Evolutionary conservation across 1,140 invertebrate genomes (phyloP), one percentile per base, ranked within the genome.

Genomic region (Trichonephila inaurata): DNA sequence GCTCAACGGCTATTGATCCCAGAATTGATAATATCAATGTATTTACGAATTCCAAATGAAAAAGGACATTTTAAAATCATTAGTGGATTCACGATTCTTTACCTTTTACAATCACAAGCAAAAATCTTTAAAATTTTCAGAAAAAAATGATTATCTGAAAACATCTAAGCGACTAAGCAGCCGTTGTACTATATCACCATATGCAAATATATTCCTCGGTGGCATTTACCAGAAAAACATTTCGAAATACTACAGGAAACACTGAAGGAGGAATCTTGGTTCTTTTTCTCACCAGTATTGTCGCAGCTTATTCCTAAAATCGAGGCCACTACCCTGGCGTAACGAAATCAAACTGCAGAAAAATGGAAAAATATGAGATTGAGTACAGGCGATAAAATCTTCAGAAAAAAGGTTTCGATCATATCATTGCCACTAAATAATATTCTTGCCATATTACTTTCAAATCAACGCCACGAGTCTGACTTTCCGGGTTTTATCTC

Each of bases 381-480:
- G 61, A 87, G 85, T 18, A 40, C 85, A 87, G 58, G 85, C 21
- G 85, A 87, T 87, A 87, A 87, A 62, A 87, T 87, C 85, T 87
- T 64, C 72, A 77, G 51, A 10, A 51, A 72, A n/a, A 40, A 40
- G 72, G 28, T 77, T 77, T 33, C 28, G 85, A 87, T 87, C 61
- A n/a, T 87, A 87, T 87, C 85, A 18, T 28, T 87, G 16, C 2
- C 61, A 64, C 28, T 87, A 64, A 87, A 87, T 40, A 24, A 62
- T 58, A 58, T 87, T 87, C 10, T 87, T 18, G 28, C 10, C 28
- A 64, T 64, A 87, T 12, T 62, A 21, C 21, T 87, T 62, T 51
- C 16, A 58, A 64, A 64, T 21, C 33, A 18, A 77, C 28, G 12
- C 33, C 33, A 19, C 72, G 33, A 40, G 28, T 40, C 72, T 33